Percentiles rank a stretch among this genome's conserved stretches.
These are phyloP conservation scores for Anthopleura sola DNA, from an alignment of 64 coral and sea anemone genomes.

Conservation along the genomic window DNA sequence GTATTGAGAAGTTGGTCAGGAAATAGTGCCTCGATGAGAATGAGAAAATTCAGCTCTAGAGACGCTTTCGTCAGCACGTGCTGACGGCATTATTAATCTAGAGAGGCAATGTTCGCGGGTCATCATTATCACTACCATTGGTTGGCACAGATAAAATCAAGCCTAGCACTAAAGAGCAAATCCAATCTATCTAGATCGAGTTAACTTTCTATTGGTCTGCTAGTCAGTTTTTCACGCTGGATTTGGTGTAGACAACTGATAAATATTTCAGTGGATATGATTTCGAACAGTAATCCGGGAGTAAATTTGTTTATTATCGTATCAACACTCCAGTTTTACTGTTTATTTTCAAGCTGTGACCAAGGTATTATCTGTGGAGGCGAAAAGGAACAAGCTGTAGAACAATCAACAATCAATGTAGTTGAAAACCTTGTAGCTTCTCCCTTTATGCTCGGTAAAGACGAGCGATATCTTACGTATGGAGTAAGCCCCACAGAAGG, in stretches of 20 bases:
- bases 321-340: background rate
- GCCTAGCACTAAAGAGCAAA: background rate
- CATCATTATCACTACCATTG: background rate
- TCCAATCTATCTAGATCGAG: background rate
- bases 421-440: background rate
- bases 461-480: constrained; percentile 40
- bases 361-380: background rate
- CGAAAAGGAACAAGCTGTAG: background rate
- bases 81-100: background rate
- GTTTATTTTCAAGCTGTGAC: background rate
- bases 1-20: background rate
- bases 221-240: background rate
- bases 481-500: constrained; percentile 48
- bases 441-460: background rate
- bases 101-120: background rate
- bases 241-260: background rate
- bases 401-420: background rate
- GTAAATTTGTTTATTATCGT: background rate
- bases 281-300: background rate
- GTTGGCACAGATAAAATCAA: background rate
- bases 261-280: background rate
- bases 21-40: background rate
- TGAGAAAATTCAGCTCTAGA: background rate
- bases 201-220: background rate
- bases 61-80: background rate